Percentiles rank a stretch among this genome's conserved stretches.
These are phyloP conservation scores for Strigamia transsilvanica DNA, from an alignment of 2,888 invertebrate genomes.

Conservation along the genomic window DNA sequence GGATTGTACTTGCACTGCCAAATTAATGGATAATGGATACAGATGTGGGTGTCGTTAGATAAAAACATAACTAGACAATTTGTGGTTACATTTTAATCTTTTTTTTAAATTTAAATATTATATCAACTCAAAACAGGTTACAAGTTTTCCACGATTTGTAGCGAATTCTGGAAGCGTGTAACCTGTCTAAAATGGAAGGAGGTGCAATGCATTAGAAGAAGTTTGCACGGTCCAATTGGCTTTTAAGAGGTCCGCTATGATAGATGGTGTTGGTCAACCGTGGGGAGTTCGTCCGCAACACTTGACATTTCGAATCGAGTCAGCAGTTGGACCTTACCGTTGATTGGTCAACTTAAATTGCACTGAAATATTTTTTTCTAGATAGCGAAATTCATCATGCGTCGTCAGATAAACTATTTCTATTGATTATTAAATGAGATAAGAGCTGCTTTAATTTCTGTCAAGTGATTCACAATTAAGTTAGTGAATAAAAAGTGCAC, in stretches of 20 bases:
- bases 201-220: conserved; percentile 43
- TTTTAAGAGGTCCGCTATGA: conserved; percentile 29
- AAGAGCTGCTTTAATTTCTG: background rate
- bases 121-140: background rate
- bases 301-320: conserved; percentile 27
- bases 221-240: conserved; percentile 48
- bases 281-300: conserved; percentile 27
- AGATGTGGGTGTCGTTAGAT: background rate
- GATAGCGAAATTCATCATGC: background rate
- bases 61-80: background rate
- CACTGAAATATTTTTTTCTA: background rate
- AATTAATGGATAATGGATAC: conserved; percentile 34
- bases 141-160: background rate
- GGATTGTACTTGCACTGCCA: conserved; percentile 51
- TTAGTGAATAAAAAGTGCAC: background rate
- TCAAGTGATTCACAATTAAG: background rate
- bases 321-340: conserved; percentile 20
- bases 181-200: conserved; percentile 39
- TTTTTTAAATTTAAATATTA: background rate
- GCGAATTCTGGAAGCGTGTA: conserved; percentile 22
- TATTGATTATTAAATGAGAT: background rate
- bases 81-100: background rate
- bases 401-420: background rate
- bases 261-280: conserved; percentile 37
- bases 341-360: conserved; percentile 24